Evolutionary conservation across 2,113 vertebrate species (phyloP), one percentile per base, ranked within the genome.

Genomic region (Scophthalmus maximus): DNA sequence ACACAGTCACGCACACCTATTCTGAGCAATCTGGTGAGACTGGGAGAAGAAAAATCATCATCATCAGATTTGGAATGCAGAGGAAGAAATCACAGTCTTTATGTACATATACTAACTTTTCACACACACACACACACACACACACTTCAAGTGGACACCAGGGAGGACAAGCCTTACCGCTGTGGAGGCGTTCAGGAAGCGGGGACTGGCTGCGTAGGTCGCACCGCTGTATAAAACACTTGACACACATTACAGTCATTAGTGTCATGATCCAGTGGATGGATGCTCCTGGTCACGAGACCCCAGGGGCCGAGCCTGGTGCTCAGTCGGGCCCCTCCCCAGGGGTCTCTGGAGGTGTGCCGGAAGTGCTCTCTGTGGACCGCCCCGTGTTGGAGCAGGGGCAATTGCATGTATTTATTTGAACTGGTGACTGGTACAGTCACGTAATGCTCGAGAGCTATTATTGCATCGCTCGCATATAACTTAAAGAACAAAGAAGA

Each of bases 241-340:
- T 75, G 59, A 83, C 65, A 83, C 74, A 85, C 81, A 84, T 89
- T 92, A 91, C 55, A 90, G 88, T 82, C 89, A 86, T 91, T 93
- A 92, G 66, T 91, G 86, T 88, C 90, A 90, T 79, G 84, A 86
- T 81, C 63, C 64, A 85, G 47, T 76, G 79, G 86, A 78, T 72
- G 78, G 46, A 82, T 10, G 73, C 88, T 76, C 44, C 73, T 82
- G 51, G 65, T 77, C 81, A 79, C 27, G 81, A 26, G 11, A 63
- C 83, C 66, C 83, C 38, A 30, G 68, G 71, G 83, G 83, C 51
- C 25, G n/a, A 63, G 60, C 34, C 60, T 25, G 73, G 51, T 49
- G 59, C 68, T 84, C 10, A 29, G 85, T 80, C 68, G 38, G 74
- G 51, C 29, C 30, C 36, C 63, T 49, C 68, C 20, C 61, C 0